phyloP scores from a whole-genome alignment of 2,113 vertebrate genomes.

The Myiagra hebetior region DNA sequence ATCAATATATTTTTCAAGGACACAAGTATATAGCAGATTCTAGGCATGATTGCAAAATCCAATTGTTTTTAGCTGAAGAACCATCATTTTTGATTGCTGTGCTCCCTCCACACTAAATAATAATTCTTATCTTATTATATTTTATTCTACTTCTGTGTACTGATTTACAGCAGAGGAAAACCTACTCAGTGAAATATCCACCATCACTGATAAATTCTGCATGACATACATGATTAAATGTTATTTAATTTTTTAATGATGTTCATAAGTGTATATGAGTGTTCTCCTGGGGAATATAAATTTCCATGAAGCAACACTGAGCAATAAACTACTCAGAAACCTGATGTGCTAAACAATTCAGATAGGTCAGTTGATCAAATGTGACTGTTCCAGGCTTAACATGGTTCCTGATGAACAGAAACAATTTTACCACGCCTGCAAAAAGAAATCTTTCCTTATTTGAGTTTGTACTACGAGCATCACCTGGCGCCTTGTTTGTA shows the following conservation, averaged over 20 bases:
- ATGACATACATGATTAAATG: slow-evolving; percentile 11
- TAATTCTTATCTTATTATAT: background rate
- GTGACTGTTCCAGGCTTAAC: background rate
- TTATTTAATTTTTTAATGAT: slow-evolving; percentile 29
- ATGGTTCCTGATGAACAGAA: background rate
- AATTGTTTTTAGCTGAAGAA: background rate
- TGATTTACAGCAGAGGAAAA: background rate
- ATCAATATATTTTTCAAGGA: background rate
- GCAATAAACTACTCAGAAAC: background rate
- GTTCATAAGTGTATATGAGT: background rate
- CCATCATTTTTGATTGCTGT: background rate
- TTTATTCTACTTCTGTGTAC: background rate
- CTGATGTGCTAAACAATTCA: background rate
- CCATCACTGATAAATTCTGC: background rate
- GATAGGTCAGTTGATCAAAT: background rate
- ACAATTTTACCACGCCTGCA: background rate
- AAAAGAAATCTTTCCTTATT: background rate
- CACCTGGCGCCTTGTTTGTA: background rate
- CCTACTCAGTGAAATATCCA: background rate
- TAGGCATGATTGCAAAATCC: background rate
- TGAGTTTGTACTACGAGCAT: background rate
- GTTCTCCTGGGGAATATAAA: background rate
- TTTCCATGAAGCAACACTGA: background rate
- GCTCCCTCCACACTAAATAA: background rate
- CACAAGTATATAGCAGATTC: background rate